These are phyloP conservation scores for Helogale parvula DNA, from an alignment of 2,113 vertebrate species.

Conservation along the genomic window DNA sequence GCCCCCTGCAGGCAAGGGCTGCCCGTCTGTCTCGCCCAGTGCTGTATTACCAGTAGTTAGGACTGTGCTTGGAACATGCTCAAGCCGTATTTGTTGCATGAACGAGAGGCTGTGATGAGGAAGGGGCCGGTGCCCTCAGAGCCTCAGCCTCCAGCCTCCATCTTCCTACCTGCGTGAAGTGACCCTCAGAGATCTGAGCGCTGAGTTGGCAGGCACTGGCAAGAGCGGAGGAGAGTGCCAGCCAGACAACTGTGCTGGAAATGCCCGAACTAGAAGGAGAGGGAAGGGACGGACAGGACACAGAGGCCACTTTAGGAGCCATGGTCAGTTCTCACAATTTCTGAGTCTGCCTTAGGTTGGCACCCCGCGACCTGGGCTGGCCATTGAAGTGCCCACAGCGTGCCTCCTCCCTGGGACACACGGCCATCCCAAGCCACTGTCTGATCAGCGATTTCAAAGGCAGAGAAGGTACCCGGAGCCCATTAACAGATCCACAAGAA, in stretches of 20 bases:
- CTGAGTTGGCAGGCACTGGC: neutral
- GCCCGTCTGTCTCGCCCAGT: neutral
- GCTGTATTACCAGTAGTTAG: neutral
- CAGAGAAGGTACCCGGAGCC: constrained; percentile 38
- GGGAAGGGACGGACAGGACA: neutral
- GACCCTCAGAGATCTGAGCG: fast-evolving
- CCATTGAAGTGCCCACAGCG: fast-evolving
- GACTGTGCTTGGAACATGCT: neutral
- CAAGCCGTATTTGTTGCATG: neutral
- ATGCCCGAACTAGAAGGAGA: neutral
- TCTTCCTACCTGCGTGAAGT: neutral
- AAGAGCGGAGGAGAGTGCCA: neutral
- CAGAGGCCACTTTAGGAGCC: neutral
- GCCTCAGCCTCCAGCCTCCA: no score
- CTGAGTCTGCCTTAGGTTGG: neutral
- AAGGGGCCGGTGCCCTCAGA: neutral
- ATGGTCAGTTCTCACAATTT: neutral
- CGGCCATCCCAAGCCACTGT: neutral
- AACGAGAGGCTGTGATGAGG: neutral
- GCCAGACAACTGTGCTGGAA: no score
- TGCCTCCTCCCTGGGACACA: neutral
- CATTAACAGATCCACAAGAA: constrained; percentile 47
- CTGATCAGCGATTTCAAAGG: constrained; percentile 30
- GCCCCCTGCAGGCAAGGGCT: neutral
- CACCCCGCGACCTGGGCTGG: neutral